Evolutionary conservation across 1,140 invertebrate species (phyloP).

Genomic region (Ericerus pela): DNA sequence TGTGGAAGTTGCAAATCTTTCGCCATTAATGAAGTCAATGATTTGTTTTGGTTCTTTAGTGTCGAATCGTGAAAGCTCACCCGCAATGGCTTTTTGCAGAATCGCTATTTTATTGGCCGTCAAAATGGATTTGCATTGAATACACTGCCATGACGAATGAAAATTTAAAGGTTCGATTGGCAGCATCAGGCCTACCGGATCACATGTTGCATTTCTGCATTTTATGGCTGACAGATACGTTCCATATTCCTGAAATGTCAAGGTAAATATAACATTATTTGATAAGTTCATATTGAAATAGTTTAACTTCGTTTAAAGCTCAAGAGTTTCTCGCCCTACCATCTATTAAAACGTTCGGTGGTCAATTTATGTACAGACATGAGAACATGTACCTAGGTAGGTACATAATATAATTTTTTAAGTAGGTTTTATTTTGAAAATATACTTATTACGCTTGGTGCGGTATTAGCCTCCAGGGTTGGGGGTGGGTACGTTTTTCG

Average conservation of each 20-base stretch:
- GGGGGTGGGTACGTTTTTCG: no score
- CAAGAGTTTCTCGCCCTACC: no score
- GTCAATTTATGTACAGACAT: no score
- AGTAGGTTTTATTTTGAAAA: no score
- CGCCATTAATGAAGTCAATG: background rate
- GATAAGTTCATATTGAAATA: background rate
- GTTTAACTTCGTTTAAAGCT: no score
- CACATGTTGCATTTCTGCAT: constrained; percentile 32
- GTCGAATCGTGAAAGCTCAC: background rate
- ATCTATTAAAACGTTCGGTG: no score
- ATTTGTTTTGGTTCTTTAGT: background rate
- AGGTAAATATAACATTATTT: background rate
- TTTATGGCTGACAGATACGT: constrained; percentile 35
- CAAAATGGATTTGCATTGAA: constrained; percentile 32
- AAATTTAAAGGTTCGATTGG: constrained; percentile 33
- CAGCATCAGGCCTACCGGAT: constrained; percentile 29
- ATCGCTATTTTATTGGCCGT: constrained; percentile 27
- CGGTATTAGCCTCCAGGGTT: no score
- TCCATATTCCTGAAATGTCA: constrained; percentile 28
- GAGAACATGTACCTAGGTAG: no score
- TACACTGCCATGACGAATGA: constrained; percentile 34
- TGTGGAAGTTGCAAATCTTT: background rate
- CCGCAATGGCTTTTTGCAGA: background rate
- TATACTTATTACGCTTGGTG: no score
- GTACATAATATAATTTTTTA: no score